phyloP scores from a whole-genome alignment of 1,140 invertebrate species.

The Sarcophaga peregrina region DNA sequence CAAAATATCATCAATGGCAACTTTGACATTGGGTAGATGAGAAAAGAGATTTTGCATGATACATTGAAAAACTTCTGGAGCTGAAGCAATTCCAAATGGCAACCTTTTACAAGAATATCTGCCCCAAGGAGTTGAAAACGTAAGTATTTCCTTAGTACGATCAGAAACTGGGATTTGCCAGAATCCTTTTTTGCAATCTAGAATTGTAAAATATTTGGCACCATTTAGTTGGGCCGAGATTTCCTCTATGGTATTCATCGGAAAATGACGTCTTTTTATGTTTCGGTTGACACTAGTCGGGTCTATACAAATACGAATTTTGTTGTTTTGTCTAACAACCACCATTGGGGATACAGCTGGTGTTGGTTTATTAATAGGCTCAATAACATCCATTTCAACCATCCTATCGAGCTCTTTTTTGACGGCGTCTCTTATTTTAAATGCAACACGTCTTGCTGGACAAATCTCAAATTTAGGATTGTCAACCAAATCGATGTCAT shows the following conservation, averaged over 20 bases:
- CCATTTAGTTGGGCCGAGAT: neutral
- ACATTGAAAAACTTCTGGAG: conserved; percentile 53
- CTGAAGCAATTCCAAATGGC: conserved; percentile 56
- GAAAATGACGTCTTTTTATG: neutral
- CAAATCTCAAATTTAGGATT: conserved; percentile 7
- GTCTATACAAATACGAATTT: conserved; percentile 28
- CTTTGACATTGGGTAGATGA: conserved; percentile 47
- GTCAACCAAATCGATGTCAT: conserved; percentile 2
- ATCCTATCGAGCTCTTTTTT: conserved; percentile 5
- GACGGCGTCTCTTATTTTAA: neutral
- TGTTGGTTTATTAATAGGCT: neutral
- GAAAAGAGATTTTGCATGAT: conserved; percentile 48
- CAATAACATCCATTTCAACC: neutral
- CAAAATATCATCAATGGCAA: conserved; percentile 58
- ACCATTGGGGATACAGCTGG: conserved; percentile 10
- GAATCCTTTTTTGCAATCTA: conserved; percentile 55
- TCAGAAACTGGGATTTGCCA: conserved; percentile 63
- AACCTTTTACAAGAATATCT: conserved; percentile 56
- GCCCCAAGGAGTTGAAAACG: conserved; percentile 60
- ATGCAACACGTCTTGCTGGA: neutral
- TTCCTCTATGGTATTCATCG: conserved; percentile 12
- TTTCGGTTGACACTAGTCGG: conserved; percentile 3
- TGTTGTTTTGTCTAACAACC: neutral
- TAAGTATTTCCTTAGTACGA: conserved; percentile 53
- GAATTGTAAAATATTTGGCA: too few species aligned